phyloP scores from a whole-genome alignment of 2,797 vertebrate species.

The Betta splendens region DNA sequence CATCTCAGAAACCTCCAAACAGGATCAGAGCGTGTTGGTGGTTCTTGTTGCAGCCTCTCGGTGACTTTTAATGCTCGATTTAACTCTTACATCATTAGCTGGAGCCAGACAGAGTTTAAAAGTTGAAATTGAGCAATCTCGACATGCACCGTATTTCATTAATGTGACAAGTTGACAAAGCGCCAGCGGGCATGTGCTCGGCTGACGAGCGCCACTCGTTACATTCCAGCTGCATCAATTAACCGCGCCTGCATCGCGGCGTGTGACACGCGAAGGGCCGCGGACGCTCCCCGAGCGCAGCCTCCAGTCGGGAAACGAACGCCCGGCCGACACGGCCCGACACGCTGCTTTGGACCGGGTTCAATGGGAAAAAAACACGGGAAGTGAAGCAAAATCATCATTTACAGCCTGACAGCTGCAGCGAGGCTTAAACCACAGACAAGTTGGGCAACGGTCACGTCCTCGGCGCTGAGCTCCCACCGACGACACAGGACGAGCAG shows the following conservation, averaged over 20 bases:
- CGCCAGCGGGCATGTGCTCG: slow-evolving; percentile 64
- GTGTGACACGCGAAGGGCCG: slow-evolving; percentile 65
- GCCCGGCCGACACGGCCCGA: slow-evolving; percentile 88
- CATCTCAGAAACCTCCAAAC: slow-evolving; percentile 33
- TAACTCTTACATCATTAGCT: slow-evolving; percentile 75
- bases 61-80: slow-evolving; percentile 74
- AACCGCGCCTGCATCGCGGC: slow-evolving; percentile 58
- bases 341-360: slow-evolving; percentile 90
- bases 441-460: slow-evolving; percentile 81
- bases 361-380: slow-evolving; percentile 78
- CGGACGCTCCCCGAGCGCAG: slow-evolving; percentile 78
- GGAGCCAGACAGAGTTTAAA: slow-evolving; percentile 78
- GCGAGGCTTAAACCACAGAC: too few species aligned
- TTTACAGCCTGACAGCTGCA: slow-evolving; percentile 89
- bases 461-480: too few species aligned
- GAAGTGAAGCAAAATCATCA: slow-evolving; percentile 90
- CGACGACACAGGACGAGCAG: too few species aligned
- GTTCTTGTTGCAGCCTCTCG: slow-evolving; percentile 57
- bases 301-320: slow-evolving; percentile 81
- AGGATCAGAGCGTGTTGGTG: slow-evolving; percentile 34
- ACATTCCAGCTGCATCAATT: slow-evolving; percentile 72
- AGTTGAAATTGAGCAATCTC: slow-evolving; percentile 82
- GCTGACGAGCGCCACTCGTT: slow-evolving; percentile 65
- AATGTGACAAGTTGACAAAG: slow-evolving; percentile 78
- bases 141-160: slow-evolving; percentile 73